Evolutionary conservation across 2,113 vertebrate genomes (phyloP), one percentile per base, ranked within the genome.

Genomic region (Aplodontia rufa): DNA sequence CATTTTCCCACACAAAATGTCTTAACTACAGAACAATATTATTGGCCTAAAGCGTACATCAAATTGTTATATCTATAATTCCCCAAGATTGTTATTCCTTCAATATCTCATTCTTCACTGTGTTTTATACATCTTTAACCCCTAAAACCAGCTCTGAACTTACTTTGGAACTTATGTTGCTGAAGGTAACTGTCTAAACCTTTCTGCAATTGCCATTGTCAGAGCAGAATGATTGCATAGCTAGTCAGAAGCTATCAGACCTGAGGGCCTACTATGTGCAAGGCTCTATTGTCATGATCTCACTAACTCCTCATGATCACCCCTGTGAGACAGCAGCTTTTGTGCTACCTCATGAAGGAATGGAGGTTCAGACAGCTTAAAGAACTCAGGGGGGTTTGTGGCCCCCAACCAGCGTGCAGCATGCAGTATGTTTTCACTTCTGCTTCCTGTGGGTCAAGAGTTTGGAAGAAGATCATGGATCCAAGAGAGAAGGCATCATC

Each of bases 111-210:
- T 60, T n/a, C 85, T 90, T 96, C 55, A 78, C 71, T 97, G 92
- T 76, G 93, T 94, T 97, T 98, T 88, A 96, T 97, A 93, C 72
- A 92, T 93, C 66, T 93, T 96, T 96, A 94, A 90, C 78, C 86
- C 91, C 86, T 58, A 72, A 91, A 93, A 69, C 35, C 53, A 93
- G 75, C 55, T 62, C 26, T 71, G 81, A 81, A 92, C 75, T 96
- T 92, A 84, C 42, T 90, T 64, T 69, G n/a, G 42, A 96, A 91
- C 81, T 84, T 58, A 94, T 81, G 30, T n/a, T 68, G 49, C 75
- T 78, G 82, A 91, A 79, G 64, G 32, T 55, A 95, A 94, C 83
- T 91, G 42, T 60, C 62, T 69, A 74, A 85, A 87, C 66, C 69
- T 91, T 80, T 84, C 24, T 86, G 22, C 75, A 76, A 92, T 89